Conservation (phyloP, 2,113 vertebrate genomes). For the Malurus cyaneus region DNA sequence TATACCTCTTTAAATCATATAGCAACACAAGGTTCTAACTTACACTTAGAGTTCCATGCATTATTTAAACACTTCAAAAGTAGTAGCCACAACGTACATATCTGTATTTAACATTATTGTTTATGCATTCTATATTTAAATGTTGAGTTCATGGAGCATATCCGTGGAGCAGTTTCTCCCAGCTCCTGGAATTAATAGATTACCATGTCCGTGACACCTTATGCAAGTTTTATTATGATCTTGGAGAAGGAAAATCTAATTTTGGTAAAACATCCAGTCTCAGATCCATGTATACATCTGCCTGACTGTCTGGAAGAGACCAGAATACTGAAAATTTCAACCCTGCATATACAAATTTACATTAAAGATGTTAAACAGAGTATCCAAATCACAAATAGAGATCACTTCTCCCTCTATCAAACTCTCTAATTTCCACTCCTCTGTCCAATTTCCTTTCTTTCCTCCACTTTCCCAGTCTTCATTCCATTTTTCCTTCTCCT, state of each 20-base stretch:
- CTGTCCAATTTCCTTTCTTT: no score
- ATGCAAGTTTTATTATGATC: background rate
- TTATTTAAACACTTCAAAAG: background rate
- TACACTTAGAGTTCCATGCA: background rate
- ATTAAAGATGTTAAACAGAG: background rate
- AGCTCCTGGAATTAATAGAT: background rate
- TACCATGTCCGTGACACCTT: background rate
- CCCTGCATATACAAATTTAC: rapidly evolving
- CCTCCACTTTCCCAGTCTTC: background rate
- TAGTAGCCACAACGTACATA: background rate
- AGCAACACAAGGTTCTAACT: background rate
- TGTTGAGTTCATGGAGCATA: background rate
- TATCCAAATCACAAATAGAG: background rate
- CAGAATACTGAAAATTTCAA: background rate
- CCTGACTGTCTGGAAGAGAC: background rate
- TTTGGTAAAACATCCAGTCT: background rate
- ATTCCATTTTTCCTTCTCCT: background rate
- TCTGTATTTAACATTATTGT: background rate
- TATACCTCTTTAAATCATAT: background rate
- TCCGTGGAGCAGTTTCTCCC: background rate
- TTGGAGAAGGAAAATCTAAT: background rate
- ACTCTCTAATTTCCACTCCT: background rate
- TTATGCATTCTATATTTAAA: background rate
- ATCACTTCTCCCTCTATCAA: background rate
- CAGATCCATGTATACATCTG: background rate